Conservation (phyloP, 53 echinoderm and acorn worm genomes). For the Hippasteria phrygiana region DNA sequence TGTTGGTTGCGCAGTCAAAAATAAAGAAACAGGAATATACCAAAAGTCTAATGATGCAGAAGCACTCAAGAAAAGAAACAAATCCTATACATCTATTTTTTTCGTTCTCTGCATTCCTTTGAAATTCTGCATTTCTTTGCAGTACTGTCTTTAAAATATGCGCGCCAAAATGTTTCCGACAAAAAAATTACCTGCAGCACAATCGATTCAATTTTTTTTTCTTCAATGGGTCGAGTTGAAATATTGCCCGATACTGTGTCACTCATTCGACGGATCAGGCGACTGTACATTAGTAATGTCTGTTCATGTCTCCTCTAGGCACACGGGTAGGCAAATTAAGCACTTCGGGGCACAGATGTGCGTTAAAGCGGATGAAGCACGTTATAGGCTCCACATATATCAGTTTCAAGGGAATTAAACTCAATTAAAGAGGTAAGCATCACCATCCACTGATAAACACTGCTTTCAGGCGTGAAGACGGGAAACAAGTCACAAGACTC, state of each 20-base stretch:
- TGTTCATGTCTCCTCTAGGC: not conserved
- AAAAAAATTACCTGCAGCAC: no score
- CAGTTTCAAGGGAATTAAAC: not conserved
- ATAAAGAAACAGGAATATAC: no score
- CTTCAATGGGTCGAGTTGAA: not conserved
- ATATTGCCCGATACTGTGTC: not conserved
- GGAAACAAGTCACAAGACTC: not conserved
- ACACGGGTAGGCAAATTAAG: not conserved
- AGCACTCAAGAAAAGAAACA: no score
- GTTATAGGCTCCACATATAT: not conserved
- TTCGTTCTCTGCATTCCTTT: no score
- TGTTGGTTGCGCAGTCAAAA: no score
- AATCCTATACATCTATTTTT: no score
- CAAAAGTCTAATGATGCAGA: no score
- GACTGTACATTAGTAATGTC: no score
- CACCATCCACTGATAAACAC: not conserved
- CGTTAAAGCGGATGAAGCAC: not conserved
- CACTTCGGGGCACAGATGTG: not conserved
- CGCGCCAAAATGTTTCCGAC: no score
- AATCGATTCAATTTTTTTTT: no score
- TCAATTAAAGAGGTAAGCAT: not conserved
- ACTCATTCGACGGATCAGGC: not conserved
- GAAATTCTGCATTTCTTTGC: no score
- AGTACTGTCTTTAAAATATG: no score
- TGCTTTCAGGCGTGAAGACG: not conserved